Evolutionary conservation across 2,888 invertebrate species (phyloP), one percentile per base, ranked within the genome.

Genomic region (Lasioglossum malachurum): DNA sequence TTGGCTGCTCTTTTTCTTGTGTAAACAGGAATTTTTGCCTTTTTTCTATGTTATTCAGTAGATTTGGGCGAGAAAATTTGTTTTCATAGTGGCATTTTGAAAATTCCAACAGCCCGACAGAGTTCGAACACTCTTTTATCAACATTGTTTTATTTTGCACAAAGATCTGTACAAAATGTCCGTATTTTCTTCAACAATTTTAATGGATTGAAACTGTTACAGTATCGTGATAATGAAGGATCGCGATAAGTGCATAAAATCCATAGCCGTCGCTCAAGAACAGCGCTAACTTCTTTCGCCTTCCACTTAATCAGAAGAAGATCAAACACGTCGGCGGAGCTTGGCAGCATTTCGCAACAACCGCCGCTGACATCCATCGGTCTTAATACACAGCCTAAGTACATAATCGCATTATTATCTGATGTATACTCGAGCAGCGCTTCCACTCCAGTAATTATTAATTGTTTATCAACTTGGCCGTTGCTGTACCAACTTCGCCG

Each of bases 381-480:
- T n/a, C n/a, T n/a, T 38, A n/a, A 71, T 41, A n/a, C 69, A 23
- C n/a, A 12, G 38, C 12, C 71, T 41, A 41, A 71, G 38, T 71
- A 41, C 38, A 49, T 75, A 46, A 75, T 38, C 57, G 35, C 75
- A 57, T 75, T 57, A 75, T 75, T 75, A 35, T 75, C 75, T 38
- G 46, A 41, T n/a, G 38, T 41, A 41, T 38, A 41, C 31, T 31
- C 27, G 44, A 41, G 23, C 57, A n/a, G 57, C 38, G 7, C 53
- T 53, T 57, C 41, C 73, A 31, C 27, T 23, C 46, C 41, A n/a
- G 49, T 73, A 73, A 73, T 46, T 46, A 73, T 73, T 46, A 46
- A 73, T 46, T 46, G 46, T 73, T 46, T 73, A 46, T 73, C 73
- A 27, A 73, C 19, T 73, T 46, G 73, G 27, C 16, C 19, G 27